Conservation (phyloP, 2,113 vertebrate genomes). For the Bos indicus region DNA sequence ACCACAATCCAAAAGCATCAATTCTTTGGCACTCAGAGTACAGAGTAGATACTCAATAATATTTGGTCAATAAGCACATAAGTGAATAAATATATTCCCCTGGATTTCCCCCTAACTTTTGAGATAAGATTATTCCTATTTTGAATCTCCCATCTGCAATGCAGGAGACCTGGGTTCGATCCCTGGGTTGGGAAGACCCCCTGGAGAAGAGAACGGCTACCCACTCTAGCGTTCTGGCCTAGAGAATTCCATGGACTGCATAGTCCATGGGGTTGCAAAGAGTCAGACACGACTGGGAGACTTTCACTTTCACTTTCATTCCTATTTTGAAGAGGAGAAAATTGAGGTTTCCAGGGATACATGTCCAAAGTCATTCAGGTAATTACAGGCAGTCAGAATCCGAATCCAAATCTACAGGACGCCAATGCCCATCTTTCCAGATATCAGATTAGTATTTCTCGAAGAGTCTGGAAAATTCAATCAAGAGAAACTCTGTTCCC, state of each 20-base stretch:
- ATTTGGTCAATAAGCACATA: neutral
- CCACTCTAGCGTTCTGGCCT: neutral
- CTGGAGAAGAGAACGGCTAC: neutral
- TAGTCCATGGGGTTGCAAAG: neutral
- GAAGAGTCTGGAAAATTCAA: neutral
- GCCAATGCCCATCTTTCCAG: neutral
- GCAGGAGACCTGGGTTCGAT: accelerated
- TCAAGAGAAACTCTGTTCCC: neutral
- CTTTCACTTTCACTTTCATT: neutral
- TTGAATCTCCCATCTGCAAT: neutral
- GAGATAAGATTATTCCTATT: neutral
- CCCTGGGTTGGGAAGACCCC: neutral
- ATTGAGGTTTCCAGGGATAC: neutral
- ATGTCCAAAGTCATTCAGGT: neutral
- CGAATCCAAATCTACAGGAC: neutral
- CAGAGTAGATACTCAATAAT: neutral
- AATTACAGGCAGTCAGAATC: neutral
- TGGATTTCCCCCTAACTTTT: neutral
- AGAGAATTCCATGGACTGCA: neutral
- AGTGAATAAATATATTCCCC: neutral
- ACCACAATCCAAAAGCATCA: neutral
- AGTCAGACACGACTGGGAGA: neutral
- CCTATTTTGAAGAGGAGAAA: neutral
- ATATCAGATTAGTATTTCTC: neutral
- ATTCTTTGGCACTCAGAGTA: neutral